Evolutionary conservation across 2,888 invertebrate genomes (phyloP).

Genomic region (Leptogaster cylindrica): DNA sequence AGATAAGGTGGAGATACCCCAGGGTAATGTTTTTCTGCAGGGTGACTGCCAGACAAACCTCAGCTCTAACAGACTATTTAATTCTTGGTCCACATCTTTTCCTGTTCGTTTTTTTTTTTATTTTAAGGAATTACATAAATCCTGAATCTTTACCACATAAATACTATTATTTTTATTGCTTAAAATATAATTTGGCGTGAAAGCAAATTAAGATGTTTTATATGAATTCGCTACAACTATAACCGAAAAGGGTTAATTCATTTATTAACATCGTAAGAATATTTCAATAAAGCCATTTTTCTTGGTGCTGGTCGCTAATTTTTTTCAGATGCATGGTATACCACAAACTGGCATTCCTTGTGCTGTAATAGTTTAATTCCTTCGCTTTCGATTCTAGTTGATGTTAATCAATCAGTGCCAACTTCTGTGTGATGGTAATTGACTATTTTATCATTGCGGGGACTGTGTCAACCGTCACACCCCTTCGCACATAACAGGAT

Average conservation of each 20-base stretch:
- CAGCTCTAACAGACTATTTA: too few relatives aligned
- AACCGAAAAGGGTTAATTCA: constrained; percentile 20
- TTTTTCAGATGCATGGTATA: background rate
- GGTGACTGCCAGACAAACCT: too few relatives aligned
- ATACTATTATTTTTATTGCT: too few relatives aligned
- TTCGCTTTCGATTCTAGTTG: constrained; percentile 24
- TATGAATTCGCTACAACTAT: too few relatives aligned
- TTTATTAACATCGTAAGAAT: constrained; percentile 35
- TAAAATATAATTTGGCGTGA: too few relatives aligned
- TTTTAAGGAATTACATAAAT: too few relatives aligned
- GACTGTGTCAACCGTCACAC: constrained; percentile 14
- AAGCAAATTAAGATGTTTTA: too few relatives aligned
- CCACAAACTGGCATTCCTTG: constrained; percentile 5
- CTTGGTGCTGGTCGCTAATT: background rate
- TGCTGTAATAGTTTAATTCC: constrained; percentile 38
- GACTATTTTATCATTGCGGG: constrained; percentile 41
- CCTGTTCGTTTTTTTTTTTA: too few relatives aligned
- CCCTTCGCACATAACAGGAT: background rate
- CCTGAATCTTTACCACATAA: too few relatives aligned
- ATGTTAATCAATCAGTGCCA: constrained; percentile 44
- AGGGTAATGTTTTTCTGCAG: too few relatives aligned
- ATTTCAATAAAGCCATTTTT: constrained; percentile 1
- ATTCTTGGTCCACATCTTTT: too few relatives aligned
- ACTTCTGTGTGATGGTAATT: constrained; percentile 38
- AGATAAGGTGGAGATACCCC: background rate